Conservation (phyloP, 64 coral and sea anemone genomes). For the Platygyra sinensis region DNA sequence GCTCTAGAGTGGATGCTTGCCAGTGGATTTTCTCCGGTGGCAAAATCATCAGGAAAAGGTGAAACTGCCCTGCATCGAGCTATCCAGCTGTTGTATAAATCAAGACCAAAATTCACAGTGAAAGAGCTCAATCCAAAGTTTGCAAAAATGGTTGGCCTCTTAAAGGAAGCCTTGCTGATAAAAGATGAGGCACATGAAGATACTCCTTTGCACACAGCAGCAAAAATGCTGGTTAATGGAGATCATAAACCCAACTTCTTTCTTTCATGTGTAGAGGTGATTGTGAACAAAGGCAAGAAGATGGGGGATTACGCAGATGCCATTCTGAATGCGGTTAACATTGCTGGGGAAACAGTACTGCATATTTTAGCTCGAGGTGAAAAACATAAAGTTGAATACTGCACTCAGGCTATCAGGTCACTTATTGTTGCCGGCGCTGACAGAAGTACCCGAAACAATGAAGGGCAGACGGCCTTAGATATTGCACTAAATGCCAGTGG, state of each 20-base stretch:
- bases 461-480: slow-evolving; percentile 92
- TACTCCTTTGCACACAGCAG: slow-evolving; percentile 94
- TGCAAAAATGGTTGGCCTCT: slow-evolving; percentile 74
- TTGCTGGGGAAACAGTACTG: slow-evolving; percentile 88
- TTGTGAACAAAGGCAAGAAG: slow-evolving; percentile 84
- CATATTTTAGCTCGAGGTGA: slow-evolving; percentile 93
- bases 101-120: slow-evolving; percentile 82
- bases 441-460: slow-evolving; percentile 94
- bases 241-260: slow-evolving; percentile 97
- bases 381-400: slow-evolving; percentile 84
- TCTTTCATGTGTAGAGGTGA: slow-evolving; percentile 83
- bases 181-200: slow-evolving; percentile 94
- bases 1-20: slow-evolving; percentile 95
- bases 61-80: slow-evolving; percentile 86
- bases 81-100: slow-evolving; percentile 76
- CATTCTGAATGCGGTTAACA: slow-evolving; percentile 91
- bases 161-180: slow-evolving; percentile 80
- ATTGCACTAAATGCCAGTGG: slow-evolving; percentile 82
- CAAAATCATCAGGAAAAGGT: slow-evolving; percentile 79
- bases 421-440: slow-evolving; percentile 90
- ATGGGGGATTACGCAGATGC: slow-evolving; percentile 67
- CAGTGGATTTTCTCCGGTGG: slow-evolving; percentile 80
- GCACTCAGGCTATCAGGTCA: slow-evolving; percentile 78
- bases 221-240: slow-evolving; percentile 87
- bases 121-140: slow-evolving; percentile 98